phyloP scores from a whole-genome alignment of 2,113 vertebrate species.

The Willisornis vidua region DNA sequence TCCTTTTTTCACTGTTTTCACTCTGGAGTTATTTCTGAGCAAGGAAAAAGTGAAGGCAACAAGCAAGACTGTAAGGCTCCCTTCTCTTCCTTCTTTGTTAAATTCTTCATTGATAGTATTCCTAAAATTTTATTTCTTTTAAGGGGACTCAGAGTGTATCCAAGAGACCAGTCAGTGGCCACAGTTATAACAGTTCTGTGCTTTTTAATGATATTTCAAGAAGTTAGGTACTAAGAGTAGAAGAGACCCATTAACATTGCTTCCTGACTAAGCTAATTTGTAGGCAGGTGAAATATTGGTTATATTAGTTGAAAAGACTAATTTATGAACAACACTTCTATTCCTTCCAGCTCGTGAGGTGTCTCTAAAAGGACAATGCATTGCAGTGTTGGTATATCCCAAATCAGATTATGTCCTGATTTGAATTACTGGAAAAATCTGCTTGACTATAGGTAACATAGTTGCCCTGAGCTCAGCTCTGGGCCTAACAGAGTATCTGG shows the following conservation, averaged over 20 bases:
- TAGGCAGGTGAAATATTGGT: background rate
- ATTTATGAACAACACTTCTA: background rate
- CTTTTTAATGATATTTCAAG: background rate
- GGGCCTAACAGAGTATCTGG: background rate
- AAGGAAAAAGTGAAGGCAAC: background rate
- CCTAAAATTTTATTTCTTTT: background rate
- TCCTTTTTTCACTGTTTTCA: background rate
- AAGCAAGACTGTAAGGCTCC: background rate
- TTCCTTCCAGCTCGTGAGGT: background rate
- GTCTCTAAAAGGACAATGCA: background rate
- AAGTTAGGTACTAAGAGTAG: background rate
- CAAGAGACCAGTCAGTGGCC: background rate
- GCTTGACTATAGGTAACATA: background rate
- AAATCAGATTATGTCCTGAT: slow-evolving; percentile 1
- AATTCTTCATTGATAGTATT: background rate
- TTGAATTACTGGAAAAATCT: background rate
- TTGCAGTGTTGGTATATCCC: background rate
- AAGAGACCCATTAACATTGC: background rate
- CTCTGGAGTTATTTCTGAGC: background rate
- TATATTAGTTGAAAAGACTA: background rate
- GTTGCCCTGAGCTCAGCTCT: background rate
- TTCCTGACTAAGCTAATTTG: background rate
- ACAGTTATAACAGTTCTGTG: background rate
- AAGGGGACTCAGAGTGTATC: background rate
- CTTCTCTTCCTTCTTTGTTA: background rate